phyloP scores from a whole-genome alignment of 2,888 invertebrate genomes.

The Papilio elwesi region DNA sequence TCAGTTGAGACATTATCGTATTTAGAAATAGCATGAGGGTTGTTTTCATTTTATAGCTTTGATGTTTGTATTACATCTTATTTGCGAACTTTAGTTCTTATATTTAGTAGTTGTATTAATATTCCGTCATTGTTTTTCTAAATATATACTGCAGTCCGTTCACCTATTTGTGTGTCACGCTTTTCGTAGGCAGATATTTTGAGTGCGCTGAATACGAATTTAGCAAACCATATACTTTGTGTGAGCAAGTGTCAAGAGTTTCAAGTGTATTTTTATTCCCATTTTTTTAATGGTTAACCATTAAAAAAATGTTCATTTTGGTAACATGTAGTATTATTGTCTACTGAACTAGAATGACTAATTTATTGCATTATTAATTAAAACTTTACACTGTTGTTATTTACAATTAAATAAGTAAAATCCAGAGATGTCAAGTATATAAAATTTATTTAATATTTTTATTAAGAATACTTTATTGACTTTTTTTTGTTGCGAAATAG shows the following conservation, averaged over 20 bases:
- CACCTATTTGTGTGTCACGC: conserved; percentile 59
- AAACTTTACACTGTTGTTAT: neutral
- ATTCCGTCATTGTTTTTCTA: conserved; percentile 49
- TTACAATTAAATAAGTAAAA: neutral
- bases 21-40: neutral
- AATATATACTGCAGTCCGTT: conserved; percentile 59
- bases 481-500: too few relatives aligned
- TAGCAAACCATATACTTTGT: conserved; percentile 46
- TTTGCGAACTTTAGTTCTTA: neutral
- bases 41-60: neutral
- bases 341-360: neutral
- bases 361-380: neutral
- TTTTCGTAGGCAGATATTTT: conserved; percentile 48
- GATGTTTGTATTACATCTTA: neutral
- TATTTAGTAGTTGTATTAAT: neutral
- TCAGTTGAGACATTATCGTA: conserved; percentile 5
- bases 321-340: neutral
- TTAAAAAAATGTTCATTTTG: too few relatives aligned
- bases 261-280: conserved; percentile 1
- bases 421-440: too few relatives aligned
- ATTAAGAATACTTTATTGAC: too few relatives aligned
- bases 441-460: too few relatives aligned
- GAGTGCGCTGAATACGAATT: conserved; percentile 56
- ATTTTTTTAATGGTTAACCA: neutral
- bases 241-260: neutral